These are phyloP conservation scores for Oreochromis grahami DNA, from an alignment of 2,797 vertebrate species.

Conservation along the genomic window DNA sequence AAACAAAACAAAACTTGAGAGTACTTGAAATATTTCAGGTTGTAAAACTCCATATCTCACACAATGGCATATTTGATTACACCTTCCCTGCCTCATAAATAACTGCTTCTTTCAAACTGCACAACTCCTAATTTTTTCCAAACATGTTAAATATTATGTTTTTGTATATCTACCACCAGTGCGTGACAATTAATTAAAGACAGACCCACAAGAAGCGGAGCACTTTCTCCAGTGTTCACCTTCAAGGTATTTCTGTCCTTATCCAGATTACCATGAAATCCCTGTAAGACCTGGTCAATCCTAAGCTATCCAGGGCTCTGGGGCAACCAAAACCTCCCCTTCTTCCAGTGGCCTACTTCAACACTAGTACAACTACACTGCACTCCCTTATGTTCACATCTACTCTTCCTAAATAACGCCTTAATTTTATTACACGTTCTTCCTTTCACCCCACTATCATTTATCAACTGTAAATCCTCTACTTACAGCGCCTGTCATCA, in stretches of 20 bases:
- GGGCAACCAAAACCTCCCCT: conserved; percentile 51
- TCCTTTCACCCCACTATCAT: not conserved
- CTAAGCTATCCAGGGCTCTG: conserved; percentile 61
- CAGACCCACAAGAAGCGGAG: conserved; percentile 18
- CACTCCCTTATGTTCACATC: not conserved
- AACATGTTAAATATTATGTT: not conserved
- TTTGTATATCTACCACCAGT: not conserved
- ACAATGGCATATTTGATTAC: not conserved
- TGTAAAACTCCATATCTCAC: not conserved
- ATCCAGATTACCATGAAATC: conserved; percentile 81
- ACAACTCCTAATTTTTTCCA: not conserved
- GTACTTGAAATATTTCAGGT: not conserved
- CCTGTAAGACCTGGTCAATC: conserved; percentile 71
- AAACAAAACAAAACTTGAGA: not conserved
- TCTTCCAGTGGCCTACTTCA: conserved; percentile 1
- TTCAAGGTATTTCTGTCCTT: conserved; percentile 78
- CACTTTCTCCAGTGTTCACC: conserved; percentile 63
- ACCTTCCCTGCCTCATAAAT: not conserved
- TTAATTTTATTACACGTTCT: not conserved
- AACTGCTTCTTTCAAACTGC: not conserved
- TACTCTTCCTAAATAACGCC: not conserved
- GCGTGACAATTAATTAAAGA: conserved; percentile 43
- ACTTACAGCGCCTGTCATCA: not conserved
- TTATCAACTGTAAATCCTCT: not conserved
- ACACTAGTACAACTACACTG: not conserved